Conservation (phyloP, 2,888 invertebrate species). For the Sisyra terminalis region DNA sequence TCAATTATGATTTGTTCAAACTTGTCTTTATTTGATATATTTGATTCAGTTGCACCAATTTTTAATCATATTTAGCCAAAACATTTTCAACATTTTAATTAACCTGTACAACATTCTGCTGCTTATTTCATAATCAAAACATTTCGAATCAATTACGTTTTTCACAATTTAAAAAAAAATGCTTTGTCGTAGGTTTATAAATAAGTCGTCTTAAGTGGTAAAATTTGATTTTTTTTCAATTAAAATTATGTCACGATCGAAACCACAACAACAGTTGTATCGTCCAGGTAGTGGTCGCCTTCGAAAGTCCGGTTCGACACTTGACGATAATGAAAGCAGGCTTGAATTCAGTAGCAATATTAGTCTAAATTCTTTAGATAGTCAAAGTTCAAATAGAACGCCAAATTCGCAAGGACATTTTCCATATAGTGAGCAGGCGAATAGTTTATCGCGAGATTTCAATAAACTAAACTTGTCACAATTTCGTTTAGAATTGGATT, state of each 20-base stretch:
- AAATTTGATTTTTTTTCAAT: slow-evolving; percentile 7
- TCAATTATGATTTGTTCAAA: neutral
- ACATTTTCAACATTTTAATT: slow-evolving; percentile 1
- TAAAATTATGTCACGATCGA: slow-evolving; percentile 34
- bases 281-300: slow-evolving; percentile 63
- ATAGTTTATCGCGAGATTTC: slow-evolving; percentile 19
- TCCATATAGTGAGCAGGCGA: slow-evolving; percentile 20
- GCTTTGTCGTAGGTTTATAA: slow-evolving; percentile 2
- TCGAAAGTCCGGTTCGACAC: slow-evolving; percentile 46
- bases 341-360: slow-evolving; percentile 1
- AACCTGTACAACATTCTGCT: slow-evolving; percentile 1
- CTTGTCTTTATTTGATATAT: neutral
- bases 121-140: slow-evolving; percentile 6
- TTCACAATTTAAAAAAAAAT: slow-evolving; percentile 1
- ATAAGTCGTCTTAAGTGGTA: neutral
- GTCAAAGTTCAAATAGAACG: no score
- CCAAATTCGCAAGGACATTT: slow-evolving; percentile 19
- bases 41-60: neutral
- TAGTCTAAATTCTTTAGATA: slow-evolving; percentile 11
- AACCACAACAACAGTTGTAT: slow-evolving; percentile 54
- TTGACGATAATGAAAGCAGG: slow-evolving; percentile 36
- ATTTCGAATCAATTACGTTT: neutral
- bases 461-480: slow-evolving; percentile 17
- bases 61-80: neutral
- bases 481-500: slow-evolving; percentile 3